A percentile compares a stretch with the other conserved stretches of the same genome.
These are phyloP conservation scores for Zelostemma sp. DNA, from an alignment of 1,140 invertebrate species.

Conservation along the genomic window DNA sequence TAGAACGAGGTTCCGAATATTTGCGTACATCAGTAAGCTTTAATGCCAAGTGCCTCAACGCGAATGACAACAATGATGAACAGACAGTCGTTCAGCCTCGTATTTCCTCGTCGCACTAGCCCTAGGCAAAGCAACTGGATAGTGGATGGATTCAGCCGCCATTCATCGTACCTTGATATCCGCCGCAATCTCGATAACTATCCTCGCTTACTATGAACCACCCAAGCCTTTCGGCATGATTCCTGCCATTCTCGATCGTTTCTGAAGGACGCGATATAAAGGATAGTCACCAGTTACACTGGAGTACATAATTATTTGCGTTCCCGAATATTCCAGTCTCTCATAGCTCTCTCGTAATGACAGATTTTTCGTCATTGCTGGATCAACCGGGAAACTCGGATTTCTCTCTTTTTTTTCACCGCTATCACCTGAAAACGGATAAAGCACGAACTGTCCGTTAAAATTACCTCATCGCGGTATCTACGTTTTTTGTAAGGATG, in stretches of 20 bases:
- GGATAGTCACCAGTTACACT: not conserved
- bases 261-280: constrained; percentile 22
- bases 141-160: constrained; percentile 54
- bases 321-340: not conserved
- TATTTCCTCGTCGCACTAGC: constrained; percentile 51
- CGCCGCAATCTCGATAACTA: constrained; percentile 58
- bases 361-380: not conserved
- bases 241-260: constrained; percentile 37
- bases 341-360: too few relatives aligned
- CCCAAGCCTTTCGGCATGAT: constrained; percentile 44
- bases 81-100: constrained; percentile 52
- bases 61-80: constrained; percentile 59
- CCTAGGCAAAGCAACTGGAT: constrained; percentile 50
- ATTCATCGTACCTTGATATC: constrained; percentile 58
- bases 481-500: constrained; percentile 19
- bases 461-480: constrained; percentile 28
- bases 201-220: constrained; percentile 44
- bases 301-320: not conserved
- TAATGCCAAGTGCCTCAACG: constrained; percentile 53
- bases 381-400: too few relatives aligned
- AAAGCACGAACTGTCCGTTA: constrained; percentile 7
- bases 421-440: too few relatives aligned
- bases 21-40: constrained; percentile 25
- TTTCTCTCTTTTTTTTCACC: too few relatives aligned
- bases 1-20: constrained; percentile 22